Evolutionary conservation across 2,113 vertebrate genomes (phyloP).

Genomic region (Oreochromis tanganicae): DNA sequence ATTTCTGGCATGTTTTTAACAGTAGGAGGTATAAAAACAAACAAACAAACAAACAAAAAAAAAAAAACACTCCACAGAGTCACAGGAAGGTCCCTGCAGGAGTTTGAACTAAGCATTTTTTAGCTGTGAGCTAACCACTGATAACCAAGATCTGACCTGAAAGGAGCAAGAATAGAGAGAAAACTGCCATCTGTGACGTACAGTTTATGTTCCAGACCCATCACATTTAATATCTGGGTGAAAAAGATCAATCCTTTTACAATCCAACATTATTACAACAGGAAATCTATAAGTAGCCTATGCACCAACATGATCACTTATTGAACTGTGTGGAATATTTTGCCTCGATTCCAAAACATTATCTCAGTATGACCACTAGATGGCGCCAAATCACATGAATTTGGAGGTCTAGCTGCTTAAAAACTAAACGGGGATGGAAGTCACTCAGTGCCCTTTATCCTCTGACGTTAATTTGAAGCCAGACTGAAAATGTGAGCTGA

Average conservation of each 20-base stretch:
- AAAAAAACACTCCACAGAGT: not conserved
- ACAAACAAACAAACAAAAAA: too few species aligned
- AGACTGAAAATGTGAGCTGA: not conserved
- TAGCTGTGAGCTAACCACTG: not conserved
- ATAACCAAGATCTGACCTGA: not conserved
- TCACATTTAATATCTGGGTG: not conserved
- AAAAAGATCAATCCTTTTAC: not conserved
- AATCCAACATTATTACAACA: not conserved
- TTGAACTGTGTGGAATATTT: not conserved
- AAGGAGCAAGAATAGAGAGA: not conserved
- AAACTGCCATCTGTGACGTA: not conserved
- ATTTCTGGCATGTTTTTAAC: not conserved
- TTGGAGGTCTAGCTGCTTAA: not conserved
- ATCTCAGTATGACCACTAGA: not conserved
- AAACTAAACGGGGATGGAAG: not conserved
- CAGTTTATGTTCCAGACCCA: not conserved
- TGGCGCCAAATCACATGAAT: not conserved
- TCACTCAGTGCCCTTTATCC: accelerated
- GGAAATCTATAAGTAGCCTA: not conserved
- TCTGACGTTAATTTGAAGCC: not conserved
- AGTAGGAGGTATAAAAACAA: not conserved
- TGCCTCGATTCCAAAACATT: accelerated
- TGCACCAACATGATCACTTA: not conserved
- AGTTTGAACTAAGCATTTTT: not conserved
- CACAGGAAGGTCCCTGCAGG: accelerated